phyloP scores from a whole-genome alignment of 2,888 invertebrate genomes.

The Auanema sp. region DNA sequence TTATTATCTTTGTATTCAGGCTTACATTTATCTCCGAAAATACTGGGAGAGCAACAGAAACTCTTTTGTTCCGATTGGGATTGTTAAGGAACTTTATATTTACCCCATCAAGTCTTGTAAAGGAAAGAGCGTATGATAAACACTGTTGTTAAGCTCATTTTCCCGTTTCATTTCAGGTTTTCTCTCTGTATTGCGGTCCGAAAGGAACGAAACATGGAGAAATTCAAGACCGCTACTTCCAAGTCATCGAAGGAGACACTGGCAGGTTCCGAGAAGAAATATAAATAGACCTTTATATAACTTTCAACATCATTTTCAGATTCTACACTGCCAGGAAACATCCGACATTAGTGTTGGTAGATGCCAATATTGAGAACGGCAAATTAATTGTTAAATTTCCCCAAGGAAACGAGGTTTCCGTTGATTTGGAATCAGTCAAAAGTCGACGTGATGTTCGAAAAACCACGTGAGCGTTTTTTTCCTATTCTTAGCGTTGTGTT shows the following conservation, averaged over 20 bases:
- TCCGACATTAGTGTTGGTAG: slow-evolving; percentile 18
- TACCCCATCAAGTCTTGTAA: slow-evolving; percentile 55
- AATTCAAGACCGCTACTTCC: slow-evolving; percentile 45
- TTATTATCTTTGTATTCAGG: too few species aligned
- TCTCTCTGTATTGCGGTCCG: slow-evolving; percentile 42
- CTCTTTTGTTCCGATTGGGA: slow-evolving; percentile 33
- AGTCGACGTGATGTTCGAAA: slow-evolving; percentile 25
- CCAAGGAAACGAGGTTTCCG: slow-evolving; percentile 18
- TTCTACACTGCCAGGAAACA: slow-evolving; percentile 15
- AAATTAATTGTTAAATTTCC: slow-evolving; percentile 26
- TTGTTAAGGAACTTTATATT: slow-evolving; percentile 38
- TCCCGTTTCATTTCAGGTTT: slow-evolving; percentile 30
- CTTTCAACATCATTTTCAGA: slow-evolving; percentile 6
- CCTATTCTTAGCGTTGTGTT: neutral
- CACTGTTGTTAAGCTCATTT: neutral
- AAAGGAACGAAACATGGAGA: slow-evolving; percentile 40
- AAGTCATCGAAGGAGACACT: slow-evolving; percentile 44
- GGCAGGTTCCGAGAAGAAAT: slow-evolving; percentile 14
- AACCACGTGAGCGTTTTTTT: slow-evolving; percentile 30
- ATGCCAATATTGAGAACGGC: slow-evolving; percentile 31
- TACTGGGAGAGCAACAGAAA: too few species aligned
- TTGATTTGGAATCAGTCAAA: slow-evolving; percentile 28
- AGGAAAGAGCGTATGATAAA: slow-evolving; percentile 20
- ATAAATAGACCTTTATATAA: too few species aligned
- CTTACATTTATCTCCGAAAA: too few species aligned